Percentiles rank a stretch among this genome's conserved stretches.
Evolutionary conservation across 2,797 vertebrate genomes (phyloP).

Genomic region (Eutrigla gurnardus): DNA sequence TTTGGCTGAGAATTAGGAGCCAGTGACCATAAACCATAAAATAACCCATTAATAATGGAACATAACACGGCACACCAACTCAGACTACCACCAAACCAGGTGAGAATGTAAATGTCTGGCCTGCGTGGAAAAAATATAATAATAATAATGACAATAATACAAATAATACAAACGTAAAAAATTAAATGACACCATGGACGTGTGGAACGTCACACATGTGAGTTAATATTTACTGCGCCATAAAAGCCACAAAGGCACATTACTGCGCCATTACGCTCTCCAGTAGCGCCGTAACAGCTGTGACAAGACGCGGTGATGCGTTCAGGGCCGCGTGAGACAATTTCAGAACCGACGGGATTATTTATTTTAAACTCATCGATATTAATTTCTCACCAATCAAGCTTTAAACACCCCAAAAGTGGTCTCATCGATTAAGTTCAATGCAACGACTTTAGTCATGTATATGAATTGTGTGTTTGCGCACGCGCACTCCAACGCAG

Average conservation of each 20-base stretch:
- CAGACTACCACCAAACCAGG: not conserved
- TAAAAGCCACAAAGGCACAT: constrained; percentile 6
- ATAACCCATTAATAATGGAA: constrained; percentile 28
- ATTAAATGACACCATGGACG: not conserved
- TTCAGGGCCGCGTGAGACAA: not conserved
- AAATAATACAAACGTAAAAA: not conserved
- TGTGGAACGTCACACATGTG: not conserved
- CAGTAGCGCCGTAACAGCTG: not conserved
- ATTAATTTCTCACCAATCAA: not conserved
- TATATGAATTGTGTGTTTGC: not conserved
- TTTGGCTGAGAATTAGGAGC: constrained; percentile 21
- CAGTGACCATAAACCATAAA: constrained; percentile 22
- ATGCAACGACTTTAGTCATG: not conserved
- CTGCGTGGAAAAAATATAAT: no score
- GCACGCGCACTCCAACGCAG: no score
- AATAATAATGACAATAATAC: not conserved
- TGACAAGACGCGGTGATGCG: not conserved
- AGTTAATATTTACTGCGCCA: not conserved
- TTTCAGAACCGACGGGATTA: not conserved
- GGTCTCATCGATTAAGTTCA: not conserved
- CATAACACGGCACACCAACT: constrained; percentile 1
- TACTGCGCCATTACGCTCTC: not conserved
- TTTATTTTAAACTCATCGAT: not conserved
- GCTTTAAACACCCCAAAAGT: not conserved
- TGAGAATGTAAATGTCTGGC: no score